phyloP scores from a whole-genome alignment of 2,113 vertebrate species.

The Toxotes jaculatrix region DNA sequence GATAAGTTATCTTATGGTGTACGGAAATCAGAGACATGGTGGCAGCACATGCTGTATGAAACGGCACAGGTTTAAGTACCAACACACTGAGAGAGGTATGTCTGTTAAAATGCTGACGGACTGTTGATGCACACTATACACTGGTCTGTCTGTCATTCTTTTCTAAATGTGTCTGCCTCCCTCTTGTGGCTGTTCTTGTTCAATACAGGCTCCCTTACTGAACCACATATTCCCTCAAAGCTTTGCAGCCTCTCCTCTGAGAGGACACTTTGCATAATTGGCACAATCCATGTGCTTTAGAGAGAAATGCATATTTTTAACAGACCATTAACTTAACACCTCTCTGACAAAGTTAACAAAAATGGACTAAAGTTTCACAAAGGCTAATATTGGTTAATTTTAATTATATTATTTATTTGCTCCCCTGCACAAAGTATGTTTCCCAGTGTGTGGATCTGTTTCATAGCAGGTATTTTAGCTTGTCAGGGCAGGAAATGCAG shows the following conservation, averaged over 20 bases:
- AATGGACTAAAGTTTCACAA: background rate
- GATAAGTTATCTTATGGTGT: background rate
- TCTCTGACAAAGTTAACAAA: background rate
- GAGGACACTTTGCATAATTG: background rate
- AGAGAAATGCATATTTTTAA: background rate
- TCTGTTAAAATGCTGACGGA: constrained; percentile 11
- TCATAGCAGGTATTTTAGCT: background rate
- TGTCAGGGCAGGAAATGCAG: background rate
- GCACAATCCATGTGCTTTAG: background rate
- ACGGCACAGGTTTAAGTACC: constrained; percentile 2
- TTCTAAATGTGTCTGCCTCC: constrained; percentile 65
- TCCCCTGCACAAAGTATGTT: background rate
- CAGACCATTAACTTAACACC: background rate
- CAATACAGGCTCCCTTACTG: constrained; percentile 46
- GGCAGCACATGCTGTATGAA: background rate
- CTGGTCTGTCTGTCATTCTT: background rate
- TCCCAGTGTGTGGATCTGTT: background rate
- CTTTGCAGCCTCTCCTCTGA: background rate
- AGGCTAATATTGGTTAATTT: too few relatives aligned
- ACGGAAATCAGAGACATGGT: background rate
- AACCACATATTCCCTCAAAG: background rate
- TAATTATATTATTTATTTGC: background rate
- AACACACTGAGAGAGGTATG: constrained; percentile 13
- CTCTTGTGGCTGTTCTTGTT: constrained; percentile 68
- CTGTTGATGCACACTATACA: constrained; percentile 27